Base-by-base conservation (phyloP, 2,797 vertebrate species). In the Mycteria americana region DNA sequence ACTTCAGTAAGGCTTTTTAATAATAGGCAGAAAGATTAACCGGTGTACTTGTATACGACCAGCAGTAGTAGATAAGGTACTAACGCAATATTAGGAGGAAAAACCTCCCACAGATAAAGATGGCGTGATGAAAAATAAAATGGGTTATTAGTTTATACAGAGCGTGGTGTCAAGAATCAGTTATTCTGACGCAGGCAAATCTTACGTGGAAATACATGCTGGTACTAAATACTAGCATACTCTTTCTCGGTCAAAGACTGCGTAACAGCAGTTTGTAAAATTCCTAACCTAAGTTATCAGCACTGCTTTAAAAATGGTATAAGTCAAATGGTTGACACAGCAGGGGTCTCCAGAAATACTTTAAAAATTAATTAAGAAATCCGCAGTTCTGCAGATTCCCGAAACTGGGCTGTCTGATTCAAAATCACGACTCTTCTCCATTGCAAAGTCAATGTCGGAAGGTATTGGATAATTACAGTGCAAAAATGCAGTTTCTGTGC, bases 401-500 rank as follows among this genome's bases (percentile, higher is more conserved):
- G 0, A 27, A 39, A 13, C 63, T 19, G 53, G 31, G 22, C 67
- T 85, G 85, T 76, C 63, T 33, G 62, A 75, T 89, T 69, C 21
- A 43, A 82, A 96, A 86, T 78, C 68, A 2, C 11, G 62, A 35
- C 46, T 93, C 81, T 92, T 81, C 28, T 11, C 62, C 79, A 6
- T 82, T 70, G 56, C 92, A 83, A 50, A 95, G 87, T 91, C 81
- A 31, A 30, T 87, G 74, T 84, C 59, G 27, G 95, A 95, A 84
- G 33, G 37, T 72, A 14, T 28, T 50, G 89, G 72, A 89, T 95
- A 91, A 97, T 93, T 79, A 48, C 88, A 67, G 81, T 59, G 33
- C 93, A 88, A 63, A 95, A 96, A 93, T 88, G 75, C 14, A 63
- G 95, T 91, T 96, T 96, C 65, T 92, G 80, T 93, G 85, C 86